These are phyloP conservation scores for Chouioia cunea DNA, from an alignment of 2,888 invertebrate genomes.

Conservation along the genomic window DNA sequence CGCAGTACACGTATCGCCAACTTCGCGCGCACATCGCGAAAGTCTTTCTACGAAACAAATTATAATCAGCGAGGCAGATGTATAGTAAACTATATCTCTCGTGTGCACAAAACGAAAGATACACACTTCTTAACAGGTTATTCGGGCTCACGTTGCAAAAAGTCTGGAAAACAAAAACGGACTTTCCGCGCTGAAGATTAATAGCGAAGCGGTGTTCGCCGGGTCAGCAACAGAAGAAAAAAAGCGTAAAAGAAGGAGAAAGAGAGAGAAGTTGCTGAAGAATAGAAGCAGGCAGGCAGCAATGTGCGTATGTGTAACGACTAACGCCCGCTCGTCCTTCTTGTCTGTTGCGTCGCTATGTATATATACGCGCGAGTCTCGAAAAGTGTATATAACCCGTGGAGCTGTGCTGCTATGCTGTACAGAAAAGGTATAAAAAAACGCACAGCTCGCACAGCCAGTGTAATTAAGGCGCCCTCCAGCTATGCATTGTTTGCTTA, in stretches of 20 bases:
- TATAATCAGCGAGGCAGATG: too few relatives aligned
- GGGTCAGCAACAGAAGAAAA: too few relatives aligned
- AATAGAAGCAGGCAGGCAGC: neutral
- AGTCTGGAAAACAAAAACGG: too few relatives aligned
- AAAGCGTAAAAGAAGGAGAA: constrained; percentile 6
- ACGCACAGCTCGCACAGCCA: constrained; percentile 43
- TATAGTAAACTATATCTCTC: too few relatives aligned
- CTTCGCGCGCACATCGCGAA: too few relatives aligned
- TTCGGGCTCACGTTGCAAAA: too few relatives aligned
- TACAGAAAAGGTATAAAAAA: constrained; percentile 51
- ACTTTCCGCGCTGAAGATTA: constrained; percentile 15
- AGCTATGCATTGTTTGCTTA: constrained; percentile 61
- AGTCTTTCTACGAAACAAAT: too few relatives aligned
- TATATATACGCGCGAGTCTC: constrained; percentile 26
- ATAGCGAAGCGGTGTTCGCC: constrained; percentile 9
- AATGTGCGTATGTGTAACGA: constrained; percentile 10
- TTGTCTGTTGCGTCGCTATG: constrained; percentile 5
- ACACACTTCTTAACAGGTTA: too few relatives aligned
- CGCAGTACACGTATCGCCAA: too few relatives aligned
- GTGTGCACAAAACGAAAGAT: too few relatives aligned
- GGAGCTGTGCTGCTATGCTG: neutral
- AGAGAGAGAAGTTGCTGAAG: neutral
- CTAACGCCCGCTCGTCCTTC: constrained; percentile 33
- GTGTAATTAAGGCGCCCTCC: constrained; percentile 62
- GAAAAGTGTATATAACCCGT: constrained; percentile 39